phyloP scores from a whole-genome alignment of 2,888 invertebrate species.

The Pyrochroa serraticornis region DNA sequence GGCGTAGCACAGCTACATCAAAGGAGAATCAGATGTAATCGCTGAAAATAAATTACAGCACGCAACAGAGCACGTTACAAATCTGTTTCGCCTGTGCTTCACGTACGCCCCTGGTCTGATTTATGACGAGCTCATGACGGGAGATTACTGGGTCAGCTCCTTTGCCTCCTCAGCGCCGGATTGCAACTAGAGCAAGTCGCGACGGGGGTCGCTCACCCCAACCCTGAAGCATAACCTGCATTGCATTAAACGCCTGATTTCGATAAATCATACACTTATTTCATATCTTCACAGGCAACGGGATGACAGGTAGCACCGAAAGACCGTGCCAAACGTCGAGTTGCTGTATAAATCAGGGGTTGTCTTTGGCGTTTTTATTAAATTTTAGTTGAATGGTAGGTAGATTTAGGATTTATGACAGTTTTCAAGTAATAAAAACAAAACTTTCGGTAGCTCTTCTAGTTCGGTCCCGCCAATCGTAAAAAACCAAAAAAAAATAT shows the following conservation, averaged over 20 bases:
- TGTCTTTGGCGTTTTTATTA: constrained; percentile 35
- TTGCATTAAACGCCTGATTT: not conserved
- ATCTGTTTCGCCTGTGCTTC: constrained; percentile 27
- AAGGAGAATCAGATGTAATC: constrained; percentile 32
- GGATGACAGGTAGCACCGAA: constrained; percentile 11
- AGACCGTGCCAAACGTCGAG: constrained; percentile 21
- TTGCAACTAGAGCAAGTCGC: constrained; percentile 40
- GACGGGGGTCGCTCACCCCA: constrained; percentile 25
- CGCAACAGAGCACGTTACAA: constrained; percentile 42
- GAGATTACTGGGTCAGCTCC: constrained; percentile 44
- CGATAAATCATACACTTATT: constrained; percentile 12
- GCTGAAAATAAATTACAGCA: constrained; percentile 37
- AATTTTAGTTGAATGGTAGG: constrained; percentile 26
- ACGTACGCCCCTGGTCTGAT: constrained; percentile 41
- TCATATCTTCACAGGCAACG: constrained; percentile 11
- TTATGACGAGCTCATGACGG: constrained; percentile 39
- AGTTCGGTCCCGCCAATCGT: constrained; percentile 13
- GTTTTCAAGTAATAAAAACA: constrained; percentile 32
- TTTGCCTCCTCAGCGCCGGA: constrained; percentile 34
- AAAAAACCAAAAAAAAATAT: constrained; percentile 19
- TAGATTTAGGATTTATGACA: constrained; percentile 25
- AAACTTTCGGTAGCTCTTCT: constrained; percentile 18
- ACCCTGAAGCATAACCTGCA: constrained; percentile 29
- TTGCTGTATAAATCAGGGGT: constrained; percentile 46
- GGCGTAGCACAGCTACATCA: constrained; percentile 17